Base-by-base conservation (phyloP, 2,797 vertebrate genomes). In the Syndactyla subalaris region DNA sequence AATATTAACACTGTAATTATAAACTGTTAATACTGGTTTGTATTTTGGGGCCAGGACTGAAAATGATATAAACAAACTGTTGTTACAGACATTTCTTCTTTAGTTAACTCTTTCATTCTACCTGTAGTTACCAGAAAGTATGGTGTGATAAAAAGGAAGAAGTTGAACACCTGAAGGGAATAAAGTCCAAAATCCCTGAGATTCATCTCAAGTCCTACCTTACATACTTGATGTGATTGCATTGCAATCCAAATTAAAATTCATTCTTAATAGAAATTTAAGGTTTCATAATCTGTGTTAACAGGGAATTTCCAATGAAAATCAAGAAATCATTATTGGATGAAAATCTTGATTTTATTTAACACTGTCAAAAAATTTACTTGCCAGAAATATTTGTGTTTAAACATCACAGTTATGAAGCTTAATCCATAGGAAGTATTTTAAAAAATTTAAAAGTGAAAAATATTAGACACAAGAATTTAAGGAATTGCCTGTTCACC, bases 61-160 rank as follows among this genome's bases (percentile, higher is more conserved):
- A 98, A 98, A 32, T 96, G 92, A 98, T 98, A 98, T 98, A 97
- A 98, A 98, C 97, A 98, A 95, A 96, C 59, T 95, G 77, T 94
- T 97, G 57, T 88, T 93, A 84, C 85, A 66, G 24, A 95, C 92
- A 94, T 94, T 95, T 98, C 73, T 96, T 95, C 95, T 97, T 95
- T 88, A 93, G 85, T 83, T 91, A 94, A 91, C 82, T 92, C 93
- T 97, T 96, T 93, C 59, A 52, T 96, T 97, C 86, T 96, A 97
- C 94, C 93, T 95, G 29, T 36, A 72, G 80, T 91, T 79, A 72
- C 46, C 91, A 71, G 62, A 91, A 95, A 91, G 55, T 73, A 18
- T 88, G 54, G 39, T 88, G 81, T 43, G 20, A 59, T 57, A 45
- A 78, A 95, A 76, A 71, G 24, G 18, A 88, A 88, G 55, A 94